Conservation (phyloP, 2,797 vertebrate species). For the Brachyalestes nurse region DNA sequence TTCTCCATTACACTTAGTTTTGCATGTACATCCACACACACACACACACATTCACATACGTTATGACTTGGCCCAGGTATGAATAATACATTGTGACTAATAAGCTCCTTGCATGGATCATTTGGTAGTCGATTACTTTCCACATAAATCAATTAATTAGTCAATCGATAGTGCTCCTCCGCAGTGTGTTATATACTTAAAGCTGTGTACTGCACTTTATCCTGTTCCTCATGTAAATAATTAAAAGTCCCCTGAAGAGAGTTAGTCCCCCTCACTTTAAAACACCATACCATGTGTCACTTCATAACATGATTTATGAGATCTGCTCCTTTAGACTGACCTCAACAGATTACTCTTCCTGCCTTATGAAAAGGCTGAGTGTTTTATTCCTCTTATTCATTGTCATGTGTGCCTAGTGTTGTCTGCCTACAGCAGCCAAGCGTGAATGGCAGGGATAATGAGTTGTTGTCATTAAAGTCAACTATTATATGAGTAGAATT, state of each 20-base stretch:
- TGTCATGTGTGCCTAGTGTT: conserved; percentile 19
- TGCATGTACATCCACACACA: conserved; percentile 32
- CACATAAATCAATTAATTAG: conserved; percentile 84
- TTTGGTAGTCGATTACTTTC: conserved; percentile 76
- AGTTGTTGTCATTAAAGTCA: not conserved
- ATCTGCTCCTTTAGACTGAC: conserved; percentile 22
- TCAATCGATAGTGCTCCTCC: conserved; percentile 77
- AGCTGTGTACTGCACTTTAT: conserved; percentile 63
- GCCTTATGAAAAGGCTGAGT: conserved; percentile 47
- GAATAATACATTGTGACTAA: conserved; percentile 83
- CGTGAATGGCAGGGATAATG: not conserved
- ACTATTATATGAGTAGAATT: not conserved
- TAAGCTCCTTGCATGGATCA: conserved; percentile 77
- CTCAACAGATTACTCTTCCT: conserved; percentile 40
- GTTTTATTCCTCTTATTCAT: conserved; percentile 31
- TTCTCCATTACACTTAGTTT: not conserved
- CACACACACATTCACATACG: conserved; percentile 43
- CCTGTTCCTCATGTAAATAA: conserved; percentile 71
- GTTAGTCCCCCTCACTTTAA: conserved; percentile 39
- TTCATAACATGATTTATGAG: conserved; percentile 52
- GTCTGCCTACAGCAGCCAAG: not conserved
- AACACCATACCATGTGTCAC: conserved; percentile 49
- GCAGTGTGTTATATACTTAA: conserved; percentile 78
- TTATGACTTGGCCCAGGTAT: conserved; percentile 63
- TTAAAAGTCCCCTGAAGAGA: conserved; percentile 68